Percentiles rank a stretch among this genome's conserved stretches.
Conservation (phyloP, 2,888 invertebrate species). For the Drosophila sordidula region DNA sequence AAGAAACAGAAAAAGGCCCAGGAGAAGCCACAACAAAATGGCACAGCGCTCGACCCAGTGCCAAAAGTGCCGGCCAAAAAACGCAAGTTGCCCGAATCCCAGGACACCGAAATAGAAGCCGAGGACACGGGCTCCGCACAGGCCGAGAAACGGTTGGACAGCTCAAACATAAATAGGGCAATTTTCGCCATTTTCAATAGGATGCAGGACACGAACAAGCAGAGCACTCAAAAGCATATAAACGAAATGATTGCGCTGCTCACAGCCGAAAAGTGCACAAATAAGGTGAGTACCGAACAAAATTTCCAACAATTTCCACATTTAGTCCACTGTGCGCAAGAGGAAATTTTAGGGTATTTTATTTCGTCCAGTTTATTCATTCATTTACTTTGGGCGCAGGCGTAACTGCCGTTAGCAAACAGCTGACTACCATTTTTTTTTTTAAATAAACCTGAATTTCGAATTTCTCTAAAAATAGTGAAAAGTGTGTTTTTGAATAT, state of each 20-base stretch:
- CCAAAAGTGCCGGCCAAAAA: slow-evolving; percentile 16
- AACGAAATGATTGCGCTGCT: slow-evolving; percentile 19
- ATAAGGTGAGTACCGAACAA: slow-evolving; percentile 1
- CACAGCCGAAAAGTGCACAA: background rate
- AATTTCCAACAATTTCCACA: too few relatives aligned
- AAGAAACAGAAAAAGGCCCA: background rate
- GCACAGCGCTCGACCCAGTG: background rate
- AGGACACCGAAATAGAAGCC: background rate
- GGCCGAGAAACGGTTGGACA: background rate
- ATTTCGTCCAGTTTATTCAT: too few relatives aligned
- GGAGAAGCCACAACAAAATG: slow-evolving; percentile 5
- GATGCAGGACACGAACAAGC: slow-evolving; percentile 3
- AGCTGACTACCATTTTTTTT: too few relatives aligned
- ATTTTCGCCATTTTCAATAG: slow-evolving; percentile 25
- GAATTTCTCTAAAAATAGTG: too few relatives aligned
- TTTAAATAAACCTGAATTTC: too few relatives aligned
- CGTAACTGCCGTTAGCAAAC: background rate
- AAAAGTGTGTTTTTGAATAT: too few relatives aligned
- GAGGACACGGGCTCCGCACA: background rate
- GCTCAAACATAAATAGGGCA: slow-evolving; percentile 13
- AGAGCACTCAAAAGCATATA: slow-evolving; percentile 5
- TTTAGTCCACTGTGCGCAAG: too few relatives aligned
- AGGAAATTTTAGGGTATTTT: too few relatives aligned
- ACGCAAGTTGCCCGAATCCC: slow-evolving; percentile 3
- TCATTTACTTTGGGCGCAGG: background rate